Evolutionary conservation across 2,113 vertebrate species (phyloP).

Genomic region (Hippopotamus amphibius): DNA sequence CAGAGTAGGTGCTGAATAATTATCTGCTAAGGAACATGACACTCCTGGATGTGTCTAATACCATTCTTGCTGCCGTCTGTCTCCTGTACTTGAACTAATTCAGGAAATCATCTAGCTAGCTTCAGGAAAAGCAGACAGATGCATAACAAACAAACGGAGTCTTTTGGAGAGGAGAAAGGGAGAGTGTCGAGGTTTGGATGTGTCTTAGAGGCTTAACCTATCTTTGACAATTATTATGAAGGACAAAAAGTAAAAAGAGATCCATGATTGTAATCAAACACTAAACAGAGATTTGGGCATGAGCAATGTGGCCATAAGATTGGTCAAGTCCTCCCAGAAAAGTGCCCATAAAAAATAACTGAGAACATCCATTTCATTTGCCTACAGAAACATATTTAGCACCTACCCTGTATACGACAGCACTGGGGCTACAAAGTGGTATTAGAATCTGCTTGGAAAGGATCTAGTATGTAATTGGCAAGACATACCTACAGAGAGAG

Average conservation of each 20-base stretch:
- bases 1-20: background rate
- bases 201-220: background rate
- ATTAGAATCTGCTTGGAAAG: background rate
- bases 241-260: background rate
- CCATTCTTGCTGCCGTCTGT: background rate
- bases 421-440: background rate
- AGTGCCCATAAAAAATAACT: background rate
- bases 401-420: background rate
- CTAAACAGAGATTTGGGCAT: background rate
- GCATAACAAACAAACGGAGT: background rate
- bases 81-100: background rate
- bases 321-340: background rate
- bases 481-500: background rate
- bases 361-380: background rate
- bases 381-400: background rate
- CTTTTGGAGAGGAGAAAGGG: background rate
- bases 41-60: background rate
- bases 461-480: background rate
- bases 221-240: background rate
- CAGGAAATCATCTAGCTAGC: background rate
- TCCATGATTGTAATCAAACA: background rate
- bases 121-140: background rate
- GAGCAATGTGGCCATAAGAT: background rate
- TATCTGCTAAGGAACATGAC: background rate
- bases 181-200: background rate